Evolutionary conservation across 2,113 vertebrate genomes (phyloP).

Genomic region (Nesogale talazaci): DNA sequence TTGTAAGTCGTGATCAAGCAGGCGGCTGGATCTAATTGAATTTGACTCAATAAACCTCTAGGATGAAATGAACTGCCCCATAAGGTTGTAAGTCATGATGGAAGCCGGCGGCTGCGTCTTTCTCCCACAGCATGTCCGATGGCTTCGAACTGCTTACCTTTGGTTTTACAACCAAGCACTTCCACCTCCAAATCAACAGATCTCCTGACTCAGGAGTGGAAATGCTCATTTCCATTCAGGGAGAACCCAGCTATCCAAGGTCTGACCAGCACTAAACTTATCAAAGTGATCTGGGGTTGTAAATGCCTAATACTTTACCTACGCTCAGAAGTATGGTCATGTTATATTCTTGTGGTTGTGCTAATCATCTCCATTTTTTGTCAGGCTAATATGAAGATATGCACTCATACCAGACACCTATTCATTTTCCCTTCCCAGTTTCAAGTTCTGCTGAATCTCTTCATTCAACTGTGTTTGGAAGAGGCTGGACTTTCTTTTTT

Average conservation of each 20-base stretch:
- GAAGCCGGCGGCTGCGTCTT: no score
- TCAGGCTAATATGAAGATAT: neutral
- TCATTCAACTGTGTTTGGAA: neutral
- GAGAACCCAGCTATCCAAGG: neutral
- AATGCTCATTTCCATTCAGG: neutral
- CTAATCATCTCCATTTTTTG: neutral
- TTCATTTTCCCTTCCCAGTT: constrained; percentile 1
- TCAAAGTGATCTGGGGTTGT: neutral
- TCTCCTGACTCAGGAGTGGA: neutral
- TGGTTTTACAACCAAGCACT: no score
- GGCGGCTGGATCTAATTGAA: no score
- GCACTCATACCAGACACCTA: neutral
- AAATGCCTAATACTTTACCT: neutral
- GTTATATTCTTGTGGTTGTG: neutral
- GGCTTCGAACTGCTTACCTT: no score
- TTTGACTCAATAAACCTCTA: no score
- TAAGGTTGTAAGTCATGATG: no score
- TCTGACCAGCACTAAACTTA: neutral
- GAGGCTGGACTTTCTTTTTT: neutral
- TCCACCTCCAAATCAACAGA: no score
- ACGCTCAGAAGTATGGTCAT: neutral
- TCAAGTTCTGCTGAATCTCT: neutral
- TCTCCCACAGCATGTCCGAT: no score
- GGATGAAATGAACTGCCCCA: no score
- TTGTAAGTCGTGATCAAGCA: no score